Evolutionary conservation across 2,888 invertebrate genomes (phyloP).

Genomic region (Amorpha juglandis): DNA sequence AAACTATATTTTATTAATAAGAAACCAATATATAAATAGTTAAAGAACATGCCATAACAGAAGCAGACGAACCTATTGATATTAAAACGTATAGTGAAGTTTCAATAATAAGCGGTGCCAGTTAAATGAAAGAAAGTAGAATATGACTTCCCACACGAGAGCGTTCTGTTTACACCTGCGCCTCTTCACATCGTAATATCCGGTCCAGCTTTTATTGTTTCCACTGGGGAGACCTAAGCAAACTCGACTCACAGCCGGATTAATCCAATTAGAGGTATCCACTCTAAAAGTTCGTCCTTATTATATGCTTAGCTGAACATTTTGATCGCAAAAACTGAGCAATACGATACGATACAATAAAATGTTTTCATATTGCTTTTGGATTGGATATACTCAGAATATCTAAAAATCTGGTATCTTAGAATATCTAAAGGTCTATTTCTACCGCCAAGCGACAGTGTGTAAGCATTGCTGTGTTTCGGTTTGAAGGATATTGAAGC

Average conservation of each 20-base stretch:
- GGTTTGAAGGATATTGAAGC: no score
- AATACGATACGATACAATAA: not conserved
- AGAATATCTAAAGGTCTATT: no score
- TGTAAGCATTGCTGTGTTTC: no score
- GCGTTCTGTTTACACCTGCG: conserved; percentile 71
- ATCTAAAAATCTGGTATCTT: no score
- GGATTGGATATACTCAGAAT: not conserved
- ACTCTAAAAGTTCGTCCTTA: conserved; percentile 57
- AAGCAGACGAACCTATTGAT: not conserved
- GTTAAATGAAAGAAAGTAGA: conserved; percentile 70
- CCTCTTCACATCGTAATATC: conserved; percentile 78
- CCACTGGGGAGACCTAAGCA: conserved; percentile 72
- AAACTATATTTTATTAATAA: not conserved
- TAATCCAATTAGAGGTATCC: conserved; percentile 73
- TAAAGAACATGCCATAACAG: not conserved
- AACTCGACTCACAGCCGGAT: conserved; percentile 68
- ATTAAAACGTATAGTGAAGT: conserved; percentile 35
- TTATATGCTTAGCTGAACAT: conserved; percentile 44
- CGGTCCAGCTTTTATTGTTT: conserved; percentile 76
- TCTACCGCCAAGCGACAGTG: no score
- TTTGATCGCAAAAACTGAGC: conserved; percentile 11
- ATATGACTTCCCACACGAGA: conserved; percentile 60
- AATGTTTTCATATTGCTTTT: conserved; percentile 5
- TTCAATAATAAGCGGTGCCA: conserved; percentile 45
- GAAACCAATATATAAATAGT: no score